Evolutionary conservation across 2,113 vertebrate genomes (phyloP), one percentile per base, ranked within the genome.

Genomic region (Calypte anna): DNA sequence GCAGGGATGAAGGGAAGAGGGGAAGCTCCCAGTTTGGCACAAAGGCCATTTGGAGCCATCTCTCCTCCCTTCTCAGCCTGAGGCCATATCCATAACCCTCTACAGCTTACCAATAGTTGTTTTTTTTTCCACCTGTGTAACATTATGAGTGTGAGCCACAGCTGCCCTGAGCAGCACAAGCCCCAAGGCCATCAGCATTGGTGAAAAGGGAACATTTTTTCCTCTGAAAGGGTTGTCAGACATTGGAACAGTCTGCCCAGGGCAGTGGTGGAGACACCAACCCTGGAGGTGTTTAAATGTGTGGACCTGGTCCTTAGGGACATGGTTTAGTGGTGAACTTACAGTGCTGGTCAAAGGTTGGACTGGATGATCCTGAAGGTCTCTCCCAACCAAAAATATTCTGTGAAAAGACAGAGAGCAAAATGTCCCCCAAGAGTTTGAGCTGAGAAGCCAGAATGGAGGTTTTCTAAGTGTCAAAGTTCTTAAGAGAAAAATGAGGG

Each of bases 11-110:
- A 59, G 74, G 69, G 69, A 51, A 38, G 74, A 15, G 58, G 46
- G 10, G 50, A 19, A 27, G 14, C 80, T 77, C 64, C 63, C n/a
- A 19, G 55, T 8, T 33, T 19, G 61, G 33, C 33, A 62, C 43
- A 87, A 82, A 85, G 40, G 62, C 59, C 21, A 2, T 86, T 94
- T 63, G 11, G 46, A 55, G 58, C 63, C 53, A 27, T 30, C 17
- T 61, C 54, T 33, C 43, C 57, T 44, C 43, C 20, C 18, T 82
- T 57, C 22, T 25, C 50, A 25, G 63, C 54, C 66, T 72, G 77
- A 43, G 22, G 28, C 72, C 13, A 2, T 54, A 62, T 55, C 57
- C 4, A 0, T 53, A 75, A 51, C 0, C 0, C 19, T 12, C n/a
- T 69, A 11, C 38, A 59, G 69, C 69, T 70, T 85, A 43, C 57